Base-by-base conservation (phyloP, 2,888 invertebrate genomes). In the Arctia plantaginis region DNA sequence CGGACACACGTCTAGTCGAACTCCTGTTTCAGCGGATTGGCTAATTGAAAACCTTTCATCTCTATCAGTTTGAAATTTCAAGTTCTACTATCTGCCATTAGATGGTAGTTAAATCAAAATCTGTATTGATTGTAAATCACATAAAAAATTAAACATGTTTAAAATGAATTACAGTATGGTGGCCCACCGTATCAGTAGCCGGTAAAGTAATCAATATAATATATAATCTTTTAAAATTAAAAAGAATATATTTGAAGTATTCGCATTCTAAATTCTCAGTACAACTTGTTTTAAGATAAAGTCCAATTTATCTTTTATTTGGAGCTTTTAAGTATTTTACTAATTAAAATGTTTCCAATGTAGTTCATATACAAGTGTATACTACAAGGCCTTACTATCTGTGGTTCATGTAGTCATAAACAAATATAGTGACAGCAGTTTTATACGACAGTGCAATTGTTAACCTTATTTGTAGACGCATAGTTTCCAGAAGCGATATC, bases 1-100 rank as follows among this genome's bases (percentile, higher is more conserved):
- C 77, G 85, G 88, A 89, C 90, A 91, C 85, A 88, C 86, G 86
- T 86, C 90, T 88, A 89, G 87, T 85, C 87, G 74, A 80, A 81
- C 80, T 86, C 84, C 83, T 80, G 84, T 83, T 85, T 85, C 85
- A 86, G 76, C 81, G 87, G 85, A 89, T 90, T 87, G 89, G 87
- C 84, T 90, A 91, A 91, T 92, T 90, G 92, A 91, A 90, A 90
- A 86, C 89, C 87, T 86, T 88, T 87, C 87, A 83, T 77, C 82
- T 85, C 80, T 69, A 84, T 85, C 84, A 77, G 70, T 78, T 82
- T 75, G 85, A 83, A 81, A 82, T 85, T 82, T 82, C 76, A 81
- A 73, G 79, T 78, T 81, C 79, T 75, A 35, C 68, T n/a, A 74
- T 73, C 73, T 77, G 75, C 74, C 83, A 77, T 72, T 78, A 75